These are phyloP conservation scores for Neomonachus schauinslandi DNA, from an alignment of 2,113 vertebrate species.

Conservation along the genomic window DNA sequence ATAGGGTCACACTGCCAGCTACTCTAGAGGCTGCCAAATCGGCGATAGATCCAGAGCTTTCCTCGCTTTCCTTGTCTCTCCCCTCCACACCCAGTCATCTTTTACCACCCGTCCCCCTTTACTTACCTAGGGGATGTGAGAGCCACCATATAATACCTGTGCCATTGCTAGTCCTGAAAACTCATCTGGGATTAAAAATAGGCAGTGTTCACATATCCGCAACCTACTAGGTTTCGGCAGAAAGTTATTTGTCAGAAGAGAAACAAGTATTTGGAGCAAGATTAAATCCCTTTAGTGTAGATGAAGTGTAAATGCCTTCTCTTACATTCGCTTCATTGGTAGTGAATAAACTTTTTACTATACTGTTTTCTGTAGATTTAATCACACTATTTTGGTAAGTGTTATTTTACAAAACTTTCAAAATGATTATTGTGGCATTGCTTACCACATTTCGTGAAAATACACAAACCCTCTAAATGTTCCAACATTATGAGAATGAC, in stretches of 20 bases:
- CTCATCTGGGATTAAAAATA: background rate
- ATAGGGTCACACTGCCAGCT: background rate
- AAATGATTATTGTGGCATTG: background rate
- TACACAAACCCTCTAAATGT: background rate
- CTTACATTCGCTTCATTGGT: background rate
- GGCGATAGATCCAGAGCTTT: background rate
- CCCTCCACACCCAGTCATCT: background rate
- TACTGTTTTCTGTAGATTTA: background rate
- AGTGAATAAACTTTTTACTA: background rate
- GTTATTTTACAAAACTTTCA: constrained; percentile 32
- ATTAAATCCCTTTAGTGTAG: background rate
- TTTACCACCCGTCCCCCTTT: rapidly evolving
- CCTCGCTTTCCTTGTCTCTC: background rate
- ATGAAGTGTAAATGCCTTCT: background rate
- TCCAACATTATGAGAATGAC: background rate
- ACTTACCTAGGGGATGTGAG: background rate
- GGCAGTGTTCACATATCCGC: background rate
- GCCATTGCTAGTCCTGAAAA: background rate
- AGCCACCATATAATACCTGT: background rate
- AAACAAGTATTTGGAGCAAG: background rate
- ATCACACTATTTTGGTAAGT: background rate
- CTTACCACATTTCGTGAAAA: background rate
- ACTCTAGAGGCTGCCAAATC: background rate
- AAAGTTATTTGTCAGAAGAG: background rate
- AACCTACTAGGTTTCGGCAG: background rate